Base-by-base conservation (phyloP, 2,888 invertebrate species). In the Heliconius ismenius region DNA sequence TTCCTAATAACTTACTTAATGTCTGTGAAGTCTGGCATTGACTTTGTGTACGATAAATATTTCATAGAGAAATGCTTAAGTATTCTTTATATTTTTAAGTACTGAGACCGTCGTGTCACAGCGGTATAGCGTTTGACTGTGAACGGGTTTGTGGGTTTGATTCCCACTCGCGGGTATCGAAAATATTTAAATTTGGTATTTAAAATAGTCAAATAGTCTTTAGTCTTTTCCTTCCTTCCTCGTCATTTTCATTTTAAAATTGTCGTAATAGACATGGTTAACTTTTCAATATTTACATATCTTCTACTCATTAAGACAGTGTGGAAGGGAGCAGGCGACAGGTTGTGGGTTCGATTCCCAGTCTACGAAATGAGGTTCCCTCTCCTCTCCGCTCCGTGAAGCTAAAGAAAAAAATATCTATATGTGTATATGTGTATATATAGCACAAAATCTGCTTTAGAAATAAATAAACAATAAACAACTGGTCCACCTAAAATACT, bases 401-500 rank as follows among this genome's bases (percentile, higher is more conserved):
- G 43, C 15, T 43, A 15, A 43, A 15, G 4, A 43, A 43, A 43
- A 43, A 43, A 43, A 43, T 10, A 4, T 39, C 6, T 32, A 32
- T 32, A 28, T 28, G 28, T 28, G 4, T 28, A 28, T 4, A 28
- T 32, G 0, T 32, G 0, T 4, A 32, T 43, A 15, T 43, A 4
- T 15, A 15, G 43, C 15, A 43, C 4, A 32, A 32, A 32, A 32
- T 7, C 36, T 36, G 9, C 36, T 36, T 1, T 36, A 10, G 36
- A 10, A 36, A 10, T 32, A 32, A 32, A 32, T 6, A 32, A 39
- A 39, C 39, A 39, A 39, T 39, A 32, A 32, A 39, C 39, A 0
- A 2, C 39, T 39, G 39, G 11, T 39, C 54, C 15, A 36, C 6
- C 18, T 21, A 28, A 58, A 49, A 63, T 79, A 81, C 83, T 80